A percentile compares a stretch with the other conserved stretches of the same genome.
Evolutionary conservation across 2,888 invertebrate species (phyloP).

Genomic region (Meghimatium bilineatum): DNA sequence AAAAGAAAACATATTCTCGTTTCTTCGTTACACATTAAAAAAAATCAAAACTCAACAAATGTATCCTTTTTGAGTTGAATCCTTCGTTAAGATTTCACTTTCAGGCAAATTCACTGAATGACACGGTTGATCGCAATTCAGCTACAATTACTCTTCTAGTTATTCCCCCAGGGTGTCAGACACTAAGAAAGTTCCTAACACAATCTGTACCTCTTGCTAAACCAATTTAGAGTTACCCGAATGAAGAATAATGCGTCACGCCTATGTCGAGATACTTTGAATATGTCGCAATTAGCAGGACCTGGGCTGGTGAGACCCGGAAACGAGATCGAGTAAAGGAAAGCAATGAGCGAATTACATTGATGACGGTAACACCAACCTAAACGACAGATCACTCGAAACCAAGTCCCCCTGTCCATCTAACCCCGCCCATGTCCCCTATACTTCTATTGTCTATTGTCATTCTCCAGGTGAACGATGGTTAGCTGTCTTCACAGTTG

Average conservation of each 20-base stretch:
- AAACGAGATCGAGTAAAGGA: not conserved
- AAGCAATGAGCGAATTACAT: too few species aligned
- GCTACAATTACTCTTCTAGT: not conserved
- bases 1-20: too few species aligned
- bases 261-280: not conserved
- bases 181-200: not conserved
- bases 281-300: not conserved
- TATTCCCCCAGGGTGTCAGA: not conserved
- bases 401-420: not conserved
- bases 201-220: not conserved
- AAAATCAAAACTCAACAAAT: not conserved
- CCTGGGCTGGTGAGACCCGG: not conserved
- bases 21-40: not conserved
- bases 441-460: too few species aligned
- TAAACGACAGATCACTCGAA: not conserved
- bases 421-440: not conserved
- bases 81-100: conserved; percentile 11
- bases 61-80: not conserved
- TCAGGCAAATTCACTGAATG: not conserved
- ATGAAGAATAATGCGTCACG: not conserved
- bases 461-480: too few species aligned
- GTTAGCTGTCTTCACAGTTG: too few species aligned
- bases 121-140: not conserved
- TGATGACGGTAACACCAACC: not conserved
- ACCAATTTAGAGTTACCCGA: not conserved